phyloP scores from a whole-genome alignment of 2,797 vertebrate species.

The Hylomyscus alleni region DNA sequence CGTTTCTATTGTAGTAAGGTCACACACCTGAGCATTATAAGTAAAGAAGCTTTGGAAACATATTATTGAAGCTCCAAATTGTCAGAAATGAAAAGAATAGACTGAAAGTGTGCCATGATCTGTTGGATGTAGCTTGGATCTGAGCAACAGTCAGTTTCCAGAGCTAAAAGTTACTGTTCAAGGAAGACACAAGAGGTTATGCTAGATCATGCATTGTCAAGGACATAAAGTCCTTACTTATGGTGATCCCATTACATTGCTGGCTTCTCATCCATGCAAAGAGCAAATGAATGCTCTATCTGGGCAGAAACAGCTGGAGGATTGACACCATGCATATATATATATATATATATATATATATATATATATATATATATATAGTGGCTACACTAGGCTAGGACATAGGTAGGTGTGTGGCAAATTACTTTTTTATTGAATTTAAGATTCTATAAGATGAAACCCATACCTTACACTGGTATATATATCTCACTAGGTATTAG shows the following conservation, averaged over 20 bases:
- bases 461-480: no score
- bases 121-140: background rate
- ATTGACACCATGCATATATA: no score
- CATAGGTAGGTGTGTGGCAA: no score
- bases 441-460: no score
- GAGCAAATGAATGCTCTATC: background rate
- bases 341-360: no score
- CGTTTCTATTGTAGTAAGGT: background rate
- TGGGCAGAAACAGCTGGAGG: background rate
- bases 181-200: background rate
- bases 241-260: background rate
- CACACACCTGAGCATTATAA: background rate
- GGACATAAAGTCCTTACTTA: background rate
- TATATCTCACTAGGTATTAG: no score
- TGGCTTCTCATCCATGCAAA: background rate
- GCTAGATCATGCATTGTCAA: background rate
- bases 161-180: background rate
- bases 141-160: background rate
- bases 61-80: background rate
- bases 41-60: background rate
- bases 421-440: no score
- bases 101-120: background rate
- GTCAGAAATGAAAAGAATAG: background rate
- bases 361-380: no score
- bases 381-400: no score